A percentile compares a stretch with the other conserved stretches of the same genome.
Evolutionary conservation across 92 coral and sea anemone species (phyloP).

Genomic region (Plumapathes pennacea): DNA sequence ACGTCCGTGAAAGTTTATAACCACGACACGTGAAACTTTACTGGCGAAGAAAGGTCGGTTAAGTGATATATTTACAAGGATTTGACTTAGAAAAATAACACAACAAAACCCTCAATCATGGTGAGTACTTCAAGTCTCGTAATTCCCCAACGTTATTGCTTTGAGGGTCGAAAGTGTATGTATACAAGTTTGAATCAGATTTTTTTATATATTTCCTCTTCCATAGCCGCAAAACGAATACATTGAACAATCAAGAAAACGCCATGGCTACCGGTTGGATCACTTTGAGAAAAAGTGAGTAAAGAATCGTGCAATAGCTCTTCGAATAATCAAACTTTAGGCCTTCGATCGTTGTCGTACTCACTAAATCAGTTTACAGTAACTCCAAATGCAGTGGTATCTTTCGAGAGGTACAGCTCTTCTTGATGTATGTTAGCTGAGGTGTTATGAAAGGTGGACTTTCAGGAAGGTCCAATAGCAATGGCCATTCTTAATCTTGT

Average conservation of each 20-base stretch:
- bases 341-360: too few relatives aligned
- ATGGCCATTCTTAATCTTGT: too few relatives aligned
- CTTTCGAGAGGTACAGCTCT: too few relatives aligned
- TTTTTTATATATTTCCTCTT: background rate
- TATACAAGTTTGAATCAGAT: background rate
- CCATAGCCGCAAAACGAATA: constrained; percentile 95
- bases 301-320: too few relatives aligned
- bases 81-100: background rate
- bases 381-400: too few relatives aligned
- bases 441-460: too few relatives aligned
- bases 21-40: background rate
- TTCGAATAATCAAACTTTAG: too few relatives aligned
- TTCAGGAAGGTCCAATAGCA: too few relatives aligned
- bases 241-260: constrained; percentile 93
- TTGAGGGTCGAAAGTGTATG: background rate
- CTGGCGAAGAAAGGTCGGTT: background rate
- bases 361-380: too few relatives aligned
- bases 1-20: background rate
- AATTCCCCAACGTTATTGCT: background rate
- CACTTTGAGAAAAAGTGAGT: constrained; percentile 96
- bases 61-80: background rate
- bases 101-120: constrained; percentile 24
- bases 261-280: constrained; percentile 95
- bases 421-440: too few relatives aligned
- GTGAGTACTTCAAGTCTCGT: constrained; percentile 9